phyloP scores from a whole-genome alignment of 2,113 vertebrate genomes.

The Apus apus region DNA sequence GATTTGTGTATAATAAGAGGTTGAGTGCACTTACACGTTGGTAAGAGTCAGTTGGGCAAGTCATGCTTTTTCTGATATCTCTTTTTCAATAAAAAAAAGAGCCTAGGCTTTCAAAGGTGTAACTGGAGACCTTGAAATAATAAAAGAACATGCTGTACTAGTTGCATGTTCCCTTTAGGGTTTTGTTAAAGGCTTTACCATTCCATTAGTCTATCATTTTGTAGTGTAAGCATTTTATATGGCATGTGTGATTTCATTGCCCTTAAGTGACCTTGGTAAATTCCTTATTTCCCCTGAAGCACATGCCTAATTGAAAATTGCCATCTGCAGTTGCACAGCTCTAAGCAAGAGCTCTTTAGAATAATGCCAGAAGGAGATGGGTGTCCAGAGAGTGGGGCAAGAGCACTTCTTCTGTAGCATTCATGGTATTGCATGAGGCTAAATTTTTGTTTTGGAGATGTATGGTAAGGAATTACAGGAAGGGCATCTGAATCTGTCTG shows the following conservation, averaged over 20 bases:
- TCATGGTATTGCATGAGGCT: neutral
- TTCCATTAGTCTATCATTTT: conserved; percentile 65
- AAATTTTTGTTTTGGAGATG: neutral
- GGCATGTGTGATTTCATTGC: conserved; percentile 67
- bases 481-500: neutral
- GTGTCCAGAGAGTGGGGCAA: neutral
- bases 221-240: conserved; percentile 63
- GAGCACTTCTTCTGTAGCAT: neutral
- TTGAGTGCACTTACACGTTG: neutral
- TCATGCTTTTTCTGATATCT: neutral
- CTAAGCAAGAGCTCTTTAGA: neutral
- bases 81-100: neutral
- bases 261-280: conserved; percentile 69
- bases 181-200: conserved; percentile 62
- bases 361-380: neutral
- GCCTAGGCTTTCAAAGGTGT: conserved; percentile 45
- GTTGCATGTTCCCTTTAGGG: conserved; percentile 42
- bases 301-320: conserved; percentile 65
- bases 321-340: conserved; percentile 44
- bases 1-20: neutral
- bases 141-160: conserved; percentile 61
- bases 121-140: conserved; percentile 67
- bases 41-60: neutral
- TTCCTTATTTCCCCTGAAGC: conserved; percentile 72
- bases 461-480: neutral